Evolutionary conservation across 2,888 invertebrate species (phyloP).

Genomic region (Digitonthophagus gazella): DNA sequence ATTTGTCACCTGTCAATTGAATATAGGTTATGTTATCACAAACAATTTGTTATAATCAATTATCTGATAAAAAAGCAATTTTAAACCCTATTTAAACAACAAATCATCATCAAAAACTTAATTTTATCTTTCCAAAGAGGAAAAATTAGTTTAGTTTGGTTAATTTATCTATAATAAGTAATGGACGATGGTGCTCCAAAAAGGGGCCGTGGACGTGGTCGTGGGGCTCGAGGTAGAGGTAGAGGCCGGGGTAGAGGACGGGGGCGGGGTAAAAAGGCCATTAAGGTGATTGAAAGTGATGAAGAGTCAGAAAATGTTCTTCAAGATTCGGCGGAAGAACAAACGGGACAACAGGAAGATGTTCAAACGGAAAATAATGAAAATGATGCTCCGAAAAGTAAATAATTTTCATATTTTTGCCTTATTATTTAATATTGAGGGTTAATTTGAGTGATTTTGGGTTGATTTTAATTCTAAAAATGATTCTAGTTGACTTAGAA

Average conservation of each 20-base stretch:
- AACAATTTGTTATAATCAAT: background rate
- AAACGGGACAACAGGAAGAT: slow-evolving; percentile 40
- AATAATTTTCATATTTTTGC: no score
- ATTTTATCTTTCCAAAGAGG: no score
- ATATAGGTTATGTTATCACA: background rate
- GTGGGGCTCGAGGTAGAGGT: slow-evolving; percentile 78
- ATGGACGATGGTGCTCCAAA: slow-evolving; percentile 55
- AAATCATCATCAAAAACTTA: no score
- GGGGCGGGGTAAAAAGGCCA: slow-evolving; percentile 71
- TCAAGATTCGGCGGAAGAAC: slow-evolving; percentile 42
- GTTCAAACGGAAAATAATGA: slow-evolving; percentile 20
- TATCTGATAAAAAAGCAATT: no score
- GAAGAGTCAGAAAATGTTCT: slow-evolving; percentile 56
- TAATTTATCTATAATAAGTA: slow-evolving; percentile 26
- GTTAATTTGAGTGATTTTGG: background rate
- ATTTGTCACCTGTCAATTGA: background rate
- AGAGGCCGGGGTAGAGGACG: slow-evolving; percentile 70
- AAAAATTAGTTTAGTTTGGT: no score
- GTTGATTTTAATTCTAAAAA: background rate
- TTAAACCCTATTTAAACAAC: no score
- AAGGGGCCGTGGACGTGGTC: slow-evolving; percentile 70
- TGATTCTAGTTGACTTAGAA: slow-evolving; percentile 77
- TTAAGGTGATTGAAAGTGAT: slow-evolving; percentile 66
- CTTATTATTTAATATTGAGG: no score
- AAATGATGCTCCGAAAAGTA: slow-evolving; percentile 27